Base-by-base conservation (phyloP, 2,888 invertebrate species). In the Tipula unca region DNA sequence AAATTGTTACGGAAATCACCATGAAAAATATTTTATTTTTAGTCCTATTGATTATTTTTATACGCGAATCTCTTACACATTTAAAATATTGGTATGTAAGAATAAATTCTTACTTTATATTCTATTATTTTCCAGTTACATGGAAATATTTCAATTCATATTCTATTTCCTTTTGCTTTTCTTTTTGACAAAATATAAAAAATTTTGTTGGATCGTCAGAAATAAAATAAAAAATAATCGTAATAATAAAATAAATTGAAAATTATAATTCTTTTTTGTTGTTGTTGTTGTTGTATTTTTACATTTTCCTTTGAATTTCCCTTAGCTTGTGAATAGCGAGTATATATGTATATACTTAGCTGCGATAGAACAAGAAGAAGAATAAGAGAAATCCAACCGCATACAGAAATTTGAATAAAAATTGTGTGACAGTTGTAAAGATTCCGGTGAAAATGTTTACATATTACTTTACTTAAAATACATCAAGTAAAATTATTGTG, bases 1-100 rank as follows among this genome's bases (percentile, higher is more conserved):
- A 69, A 69, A 69, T 69, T 69, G 69, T 69, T 69, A 69, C 69
- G 69, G 69, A 69, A 69, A 69, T 69, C 69, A 69, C 69, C 69
- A 69, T 69, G 69, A 69, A 69, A 69, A 69, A 48, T 48, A 17
- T 17, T 17, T 25, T 69, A 25, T 69, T 20, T 69, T 69, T 69
- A 69, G 69, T 69, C 69, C 69, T 69, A 69, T 69, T 69, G 69
- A 69, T 69, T 69, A 69, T 69, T 69, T 25, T 25, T 69, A 69
- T 69, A 69, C 69, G 69, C 69, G 69, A 69, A 69, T 69, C 69
- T 69, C 69, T 69, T 69, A 69, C 69, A 69, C 69, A 69, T 69
- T 69, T 69, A 69, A 69, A 69, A 69, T 69, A 69, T 69, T 69
- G 69, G 69, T 69, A 69, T 69, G 69, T 69, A 25, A 69, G 69